Evolutionary conservation across 2,888 invertebrate genomes (phyloP), one percentile per base, ranked within the genome.

Genomic region (Atethmia centrago): DNA sequence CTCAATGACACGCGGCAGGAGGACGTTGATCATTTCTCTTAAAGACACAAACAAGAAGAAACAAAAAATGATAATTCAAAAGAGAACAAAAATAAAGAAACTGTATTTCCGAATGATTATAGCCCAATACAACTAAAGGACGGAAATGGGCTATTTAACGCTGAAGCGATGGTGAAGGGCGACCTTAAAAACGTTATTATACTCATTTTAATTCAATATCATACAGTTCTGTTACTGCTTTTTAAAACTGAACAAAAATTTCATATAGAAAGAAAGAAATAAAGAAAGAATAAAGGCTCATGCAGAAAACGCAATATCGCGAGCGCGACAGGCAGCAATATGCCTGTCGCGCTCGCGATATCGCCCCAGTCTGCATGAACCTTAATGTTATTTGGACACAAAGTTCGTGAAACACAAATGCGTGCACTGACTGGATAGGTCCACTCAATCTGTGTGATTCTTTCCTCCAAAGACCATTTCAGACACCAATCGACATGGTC

Each of bases 61-160:
- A 2, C 3, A 40, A n/a, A 59, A 40, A 51, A 19, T 16, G 0
- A 47, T 19, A 28, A 28, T 47, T 7, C 21, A 45, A 36, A 49
- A 56, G 21, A 2, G 1, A 62, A 19, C n/a, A 10, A 40, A 36
- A 16, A 8, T 42, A 45, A 61, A 51, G 45, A 28, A 55, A 14
- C 40, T 40, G 25, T 14, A 47, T 10, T 25, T 47, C 31, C 42
- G 36, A 59, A 69, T 63, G 5, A 56, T 62, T 66, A 66, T n/a
- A 61, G 59, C 21, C 51, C 14, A 42, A 58, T 62, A 77, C 7
- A 36, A 49, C 47, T 51, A 82, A 82, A 58, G 83, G 78, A 78
- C 82, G 84, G 74, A 77, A 66, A 77, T 74, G 79, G 71, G 55
- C 61, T 42, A 79, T 79, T 79, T 79, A 42, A 56, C 59, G 55